Evolutionary conservation across 2,113 vertebrate genomes (phyloP).

Genomic region (Cyprinus carpio): DNA sequence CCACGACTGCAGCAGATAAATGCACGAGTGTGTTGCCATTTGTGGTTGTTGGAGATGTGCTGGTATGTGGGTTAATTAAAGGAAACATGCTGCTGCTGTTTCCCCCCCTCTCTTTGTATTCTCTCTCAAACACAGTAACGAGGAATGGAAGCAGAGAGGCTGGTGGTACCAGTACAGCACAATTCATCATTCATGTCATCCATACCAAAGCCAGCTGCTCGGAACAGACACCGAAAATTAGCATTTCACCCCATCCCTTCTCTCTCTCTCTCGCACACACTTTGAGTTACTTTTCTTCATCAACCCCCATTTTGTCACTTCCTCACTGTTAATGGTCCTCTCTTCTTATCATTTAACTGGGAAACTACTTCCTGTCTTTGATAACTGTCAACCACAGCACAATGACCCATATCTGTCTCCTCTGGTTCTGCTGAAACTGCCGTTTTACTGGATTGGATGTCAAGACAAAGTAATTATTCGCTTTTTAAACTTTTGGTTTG

Average conservation of each 20-base stretch:
- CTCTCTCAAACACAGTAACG: conserved; percentile 84
- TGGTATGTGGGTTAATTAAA: conserved; percentile 84
- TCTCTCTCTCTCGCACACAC: conserved; percentile 45
- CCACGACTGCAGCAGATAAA: conserved; percentile 17
- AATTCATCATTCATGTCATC: conserved; percentile 98
- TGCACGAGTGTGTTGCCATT: conserved; percentile 34
- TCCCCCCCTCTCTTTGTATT: conserved; percentile 75
- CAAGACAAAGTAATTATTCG: conserved; percentile 54
- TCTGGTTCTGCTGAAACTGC: conserved; percentile 4
- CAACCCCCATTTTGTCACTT: conserved; percentile 35
- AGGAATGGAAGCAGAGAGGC: conserved; percentile 87
- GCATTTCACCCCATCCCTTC: conserved; percentile 78
- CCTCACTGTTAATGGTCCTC: conserved; percentile 12
- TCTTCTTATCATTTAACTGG: conserved; percentile 37
- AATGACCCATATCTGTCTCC: conserved; percentile 17
- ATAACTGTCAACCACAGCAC: conserved; percentile 16
- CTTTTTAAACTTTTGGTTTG: conserved; percentile 10
- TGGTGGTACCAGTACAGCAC: conserved; percentile 87
- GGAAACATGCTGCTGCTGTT: conserved; percentile 84
- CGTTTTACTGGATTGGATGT: conserved; percentile 40
- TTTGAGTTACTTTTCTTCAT: conserved; percentile 70
- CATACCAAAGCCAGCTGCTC: conserved; percentile 88
- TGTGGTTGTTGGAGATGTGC: conserved; percentile 31
- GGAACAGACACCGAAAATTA: conserved; percentile 82
- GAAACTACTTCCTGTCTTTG: conserved; percentile 38